Evolutionary conservation across 2,113 vertebrate genomes (phyloP), one percentile per base, ranked within the genome.

Genomic region (Phalacrocorax carbo): DNA sequence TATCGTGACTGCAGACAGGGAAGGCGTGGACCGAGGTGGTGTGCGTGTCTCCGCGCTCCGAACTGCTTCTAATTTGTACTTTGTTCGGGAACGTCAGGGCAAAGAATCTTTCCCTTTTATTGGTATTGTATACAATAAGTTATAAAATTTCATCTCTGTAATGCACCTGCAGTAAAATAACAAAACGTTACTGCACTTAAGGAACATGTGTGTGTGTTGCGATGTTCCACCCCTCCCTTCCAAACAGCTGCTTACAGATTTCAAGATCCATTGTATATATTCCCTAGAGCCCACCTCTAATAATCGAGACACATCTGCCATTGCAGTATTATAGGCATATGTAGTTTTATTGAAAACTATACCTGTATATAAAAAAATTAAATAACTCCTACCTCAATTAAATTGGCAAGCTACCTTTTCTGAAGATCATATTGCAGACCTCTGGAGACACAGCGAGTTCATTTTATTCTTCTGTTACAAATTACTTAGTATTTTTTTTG

Each of bases 221-320:
- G 94, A 49, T 95, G 96, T 95, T 97, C 92, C 92, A 92, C 94
- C 97, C 96, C 96, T 87, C 94, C 92, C 94, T 94, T 85, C 94
- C 94, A 82, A 93, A 95, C 98, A 99, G 98, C 98, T 98, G 98
- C 98, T 98, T 97, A 96, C 96, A 97, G 97, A 97, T 97, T 97
- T 97, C 96, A 90, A 96, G 96, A 97, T 97, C 97, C 97, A 94
- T 97, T 97, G 97, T 97, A 87, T 96, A 16, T 94, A 98, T 97
- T 98, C 99, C 98, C 98, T 62, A 85, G 98, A 98, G 98, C 97
- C 98, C 90, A 94, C 95, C 98, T 97, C 98, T 98, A 98, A 97
- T 99, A 98, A 98, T 98, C 98, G 98, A 98, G 98, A 97, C 98
- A 98, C 98, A 98, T 99, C 98, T 98, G 98, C 98, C 96, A 97